Percentiles rank a stretch among this genome's conserved stretches.
phyloP scores from a whole-genome alignment of 2,113 vertebrate genomes.

The Oncorhynchus gorbuscha region DNA sequence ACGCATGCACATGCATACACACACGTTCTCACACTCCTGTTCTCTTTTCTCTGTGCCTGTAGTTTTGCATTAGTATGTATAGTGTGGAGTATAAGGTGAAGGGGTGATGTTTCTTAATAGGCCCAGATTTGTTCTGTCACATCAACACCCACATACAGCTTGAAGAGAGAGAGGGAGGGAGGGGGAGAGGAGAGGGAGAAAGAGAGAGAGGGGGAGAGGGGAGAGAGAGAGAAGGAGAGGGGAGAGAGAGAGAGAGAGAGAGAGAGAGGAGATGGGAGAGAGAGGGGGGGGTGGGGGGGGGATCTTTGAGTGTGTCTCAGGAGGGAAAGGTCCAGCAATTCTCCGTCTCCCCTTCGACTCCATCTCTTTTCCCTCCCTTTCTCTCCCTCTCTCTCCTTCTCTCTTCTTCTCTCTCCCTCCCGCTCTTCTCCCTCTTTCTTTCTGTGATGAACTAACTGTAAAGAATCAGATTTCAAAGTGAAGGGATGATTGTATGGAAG shows the following conservation, averaged over 20 bases:
- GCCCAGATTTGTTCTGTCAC: constrained; percentile 72
- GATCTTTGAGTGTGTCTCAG: neutral
- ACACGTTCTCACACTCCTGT: constrained; percentile 20
- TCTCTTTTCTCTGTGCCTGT: constrained; percentile 22
- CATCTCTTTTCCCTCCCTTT: constrained; percentile 24
- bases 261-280: no score
- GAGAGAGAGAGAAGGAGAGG: no score
- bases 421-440: neutral
- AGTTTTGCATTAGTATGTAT: constrained; percentile 65
- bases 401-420: constrained; percentile 12
- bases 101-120: constrained; percentile 73
- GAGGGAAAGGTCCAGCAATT: constrained; percentile 1
- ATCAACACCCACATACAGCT: constrained; percentile 64
- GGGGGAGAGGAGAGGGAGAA: neutral
- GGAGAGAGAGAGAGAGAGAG: no score
- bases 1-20: no score
- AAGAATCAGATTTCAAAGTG: constrained; percentile 50
- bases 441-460: constrained; percentile 62
- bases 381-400: constrained; percentile 11
- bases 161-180: constrained; percentile 8
- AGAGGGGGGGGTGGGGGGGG: neutral
- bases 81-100: constrained; percentile 62
- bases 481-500: constrained; percentile 53
- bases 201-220: neutral
- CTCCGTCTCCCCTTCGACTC: constrained; percentile 44